Conservation (phyloP, 2,888 invertebrate species). For the Anagyrus pseudococci region DNA sequence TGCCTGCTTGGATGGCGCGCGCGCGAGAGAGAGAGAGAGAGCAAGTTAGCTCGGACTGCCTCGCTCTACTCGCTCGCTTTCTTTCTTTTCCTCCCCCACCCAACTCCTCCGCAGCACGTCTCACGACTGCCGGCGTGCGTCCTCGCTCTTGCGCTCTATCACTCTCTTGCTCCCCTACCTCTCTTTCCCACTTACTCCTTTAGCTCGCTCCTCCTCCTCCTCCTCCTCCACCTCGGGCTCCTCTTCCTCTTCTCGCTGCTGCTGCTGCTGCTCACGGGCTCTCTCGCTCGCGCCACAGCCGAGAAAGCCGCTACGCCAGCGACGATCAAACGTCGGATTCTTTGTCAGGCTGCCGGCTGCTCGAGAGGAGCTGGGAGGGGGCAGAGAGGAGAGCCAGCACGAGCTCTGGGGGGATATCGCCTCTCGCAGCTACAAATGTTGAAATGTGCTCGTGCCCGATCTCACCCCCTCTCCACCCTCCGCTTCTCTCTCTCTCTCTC, state of each 20-base stretch:
- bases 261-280: too few species aligned
- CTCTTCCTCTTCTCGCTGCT: too few species aligned
- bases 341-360: too few species aligned
- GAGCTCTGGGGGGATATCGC: constrained; percentile 24
- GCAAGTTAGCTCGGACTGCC: too few species aligned
- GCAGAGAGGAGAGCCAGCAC: not conserved
- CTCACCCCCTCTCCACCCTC: constrained; percentile 5
- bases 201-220: too few species aligned
- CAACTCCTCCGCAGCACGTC: too few species aligned
- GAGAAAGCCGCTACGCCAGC: constrained; percentile 20
- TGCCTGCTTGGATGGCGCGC: too few species aligned
- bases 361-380: not conserved
- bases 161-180: not conserved
- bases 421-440: constrained; percentile 36
- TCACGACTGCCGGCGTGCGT: too few species aligned
- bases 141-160: constrained; percentile 27
- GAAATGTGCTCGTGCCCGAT: constrained; percentile 30
- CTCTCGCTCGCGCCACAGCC: too few species aligned
- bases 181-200: too few species aligned
- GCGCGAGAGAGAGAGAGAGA: too few species aligned
- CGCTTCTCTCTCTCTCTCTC: not conserved
- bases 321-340: constrained; percentile 41
- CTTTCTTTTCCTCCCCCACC: constrained; percentile 9
- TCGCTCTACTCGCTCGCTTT: not conserved
- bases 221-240: too few species aligned